phyloP scores from a whole-genome alignment of 2,113 vertebrate species.

The Hemiscyllium ocellatum region DNA sequence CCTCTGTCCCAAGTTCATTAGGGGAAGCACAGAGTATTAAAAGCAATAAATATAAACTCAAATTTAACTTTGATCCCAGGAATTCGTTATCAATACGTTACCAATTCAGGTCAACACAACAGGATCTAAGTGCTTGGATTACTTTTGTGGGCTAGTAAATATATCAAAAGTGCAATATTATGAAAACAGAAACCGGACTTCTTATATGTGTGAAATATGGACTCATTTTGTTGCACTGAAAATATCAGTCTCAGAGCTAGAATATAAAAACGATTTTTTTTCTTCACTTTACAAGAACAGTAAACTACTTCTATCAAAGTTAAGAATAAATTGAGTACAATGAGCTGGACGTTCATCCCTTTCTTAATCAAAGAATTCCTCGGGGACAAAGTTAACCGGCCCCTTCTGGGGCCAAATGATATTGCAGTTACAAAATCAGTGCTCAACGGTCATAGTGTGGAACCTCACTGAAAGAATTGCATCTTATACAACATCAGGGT shows the following conservation, averaged over 20 bases:
- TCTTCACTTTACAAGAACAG: neutral
- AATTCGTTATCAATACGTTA: neutral
- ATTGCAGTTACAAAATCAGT: neutral
- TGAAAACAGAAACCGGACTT: neutral
- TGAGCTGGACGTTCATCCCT: neutral
- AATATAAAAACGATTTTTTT: neutral
- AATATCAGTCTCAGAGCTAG: neutral
- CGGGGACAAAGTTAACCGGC: neutral
- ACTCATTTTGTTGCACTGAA: neutral
- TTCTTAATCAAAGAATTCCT: neutral
- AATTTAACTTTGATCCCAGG: neutral
- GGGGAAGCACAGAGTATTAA: neutral
- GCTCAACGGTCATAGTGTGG: neutral
- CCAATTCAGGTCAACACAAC: neutral
- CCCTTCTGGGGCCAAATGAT: neutral
- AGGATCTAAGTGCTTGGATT: neutral
- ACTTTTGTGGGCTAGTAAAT: neutral
- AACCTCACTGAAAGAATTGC: neutral
- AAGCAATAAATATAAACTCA: neutral
- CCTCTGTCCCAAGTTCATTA: neutral
- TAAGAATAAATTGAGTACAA: neutral
- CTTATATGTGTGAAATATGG: neutral
- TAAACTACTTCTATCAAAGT: neutral
- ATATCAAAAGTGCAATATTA: neutral
- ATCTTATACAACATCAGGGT: neutral